Evolutionary conservation across 1,140 invertebrate genomes (phyloP).

Genomic region (Stegodyphus dumicola): DNA sequence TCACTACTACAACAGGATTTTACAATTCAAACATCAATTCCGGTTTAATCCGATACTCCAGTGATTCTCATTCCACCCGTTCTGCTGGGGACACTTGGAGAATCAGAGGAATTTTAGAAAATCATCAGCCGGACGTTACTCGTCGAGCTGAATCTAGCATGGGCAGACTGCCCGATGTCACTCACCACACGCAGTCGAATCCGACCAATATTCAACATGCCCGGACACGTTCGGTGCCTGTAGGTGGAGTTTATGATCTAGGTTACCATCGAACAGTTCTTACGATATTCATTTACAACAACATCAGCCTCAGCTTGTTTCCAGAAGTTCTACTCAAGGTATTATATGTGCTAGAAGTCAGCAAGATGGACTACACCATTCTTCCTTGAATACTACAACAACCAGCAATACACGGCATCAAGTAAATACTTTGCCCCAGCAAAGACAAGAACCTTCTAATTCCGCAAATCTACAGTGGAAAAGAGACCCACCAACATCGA

Average conservation of each 20-base stretch:
- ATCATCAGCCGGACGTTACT: slow-evolving; percentile 47
- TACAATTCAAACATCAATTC: slow-evolving; percentile 1
- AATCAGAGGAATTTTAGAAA: slow-evolving; percentile 51
- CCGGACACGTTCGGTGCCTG: slow-evolving; percentile 47
- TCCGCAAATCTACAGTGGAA: slow-evolving; percentile 26
- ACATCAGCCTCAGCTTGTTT: slow-evolving; percentile 39
- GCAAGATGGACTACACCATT: slow-evolving; percentile 21
- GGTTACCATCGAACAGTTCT: slow-evolving; percentile 48
- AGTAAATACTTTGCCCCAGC: neutral
- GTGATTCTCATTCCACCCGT: slow-evolving; percentile 43
- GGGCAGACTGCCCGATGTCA: slow-evolving; percentile 44
- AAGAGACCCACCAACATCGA: slow-evolving; percentile 15
- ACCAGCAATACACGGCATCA: slow-evolving; percentile 10
- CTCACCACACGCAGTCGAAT: slow-evolving; percentile 33
- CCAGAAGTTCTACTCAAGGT: slow-evolving; percentile 50
- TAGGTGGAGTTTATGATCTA: slow-evolving; percentile 47
- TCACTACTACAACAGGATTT: slow-evolving; percentile 1
- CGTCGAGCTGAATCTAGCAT: slow-evolving; percentile 39
- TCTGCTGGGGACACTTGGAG: slow-evolving; percentile 56
- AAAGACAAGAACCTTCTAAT: neutral
- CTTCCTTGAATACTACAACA: slow-evolving; percentile 11
- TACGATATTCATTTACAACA: slow-evolving; percentile 49
- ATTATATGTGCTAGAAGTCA: slow-evolving; percentile 47
- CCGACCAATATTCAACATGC: slow-evolving; percentile 38
- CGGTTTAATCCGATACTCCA: slow-evolving; percentile 33